Conservation (phyloP, 53 echinoderm and acorn worm genomes). For the Echinarachnius parma region DNA sequence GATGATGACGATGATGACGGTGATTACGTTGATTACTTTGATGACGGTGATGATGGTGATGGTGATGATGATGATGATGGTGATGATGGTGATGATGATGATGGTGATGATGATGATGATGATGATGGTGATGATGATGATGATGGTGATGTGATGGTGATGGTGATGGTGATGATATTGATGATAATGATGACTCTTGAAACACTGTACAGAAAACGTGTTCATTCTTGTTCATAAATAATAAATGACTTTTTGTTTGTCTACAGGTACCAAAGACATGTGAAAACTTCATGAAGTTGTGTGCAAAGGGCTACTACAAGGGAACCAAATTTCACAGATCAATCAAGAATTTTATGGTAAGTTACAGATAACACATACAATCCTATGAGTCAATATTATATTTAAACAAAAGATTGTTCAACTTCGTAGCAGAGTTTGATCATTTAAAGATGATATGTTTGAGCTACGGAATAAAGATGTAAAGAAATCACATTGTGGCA, state of each 20-base stretch:
- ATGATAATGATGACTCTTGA: background rate
- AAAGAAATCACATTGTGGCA: too few relatives aligned
- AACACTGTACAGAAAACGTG: too few relatives aligned
- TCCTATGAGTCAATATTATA: too few relatives aligned
- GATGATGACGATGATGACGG: slow-evolving; percentile 1
- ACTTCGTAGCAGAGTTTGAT: too few relatives aligned
- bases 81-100: slow-evolving; percentile 5
- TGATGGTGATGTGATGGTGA: too few relatives aligned
- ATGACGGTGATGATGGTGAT: background rate
- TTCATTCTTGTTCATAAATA: too few relatives aligned
- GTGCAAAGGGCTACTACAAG: slow-evolving; percentile 92
- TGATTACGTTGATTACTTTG: too few relatives aligned
- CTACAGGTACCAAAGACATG: slow-evolving; percentile 92
- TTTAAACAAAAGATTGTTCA: too few relatives aligned
- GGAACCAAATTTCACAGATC: slow-evolving; percentile 89
- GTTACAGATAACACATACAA: background rate
- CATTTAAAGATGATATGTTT: too few relatives aligned
- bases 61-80: slow-evolving; percentile 1
- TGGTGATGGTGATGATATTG: too few relatives aligned
- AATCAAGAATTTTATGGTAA: slow-evolving; percentile 98
- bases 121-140: slow-evolving; percentile 5
- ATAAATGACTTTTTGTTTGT: background rate
- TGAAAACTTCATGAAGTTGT: slow-evolving; percentile 87
- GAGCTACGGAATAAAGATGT: too few relatives aligned
- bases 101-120: slow-evolving; percentile 8